A percentile compares a stretch with the other conserved stretches of the same genome.
Evolutionary conservation across 1,140 invertebrate species (phyloP).

Genomic region (Tribolium madens): DNA sequence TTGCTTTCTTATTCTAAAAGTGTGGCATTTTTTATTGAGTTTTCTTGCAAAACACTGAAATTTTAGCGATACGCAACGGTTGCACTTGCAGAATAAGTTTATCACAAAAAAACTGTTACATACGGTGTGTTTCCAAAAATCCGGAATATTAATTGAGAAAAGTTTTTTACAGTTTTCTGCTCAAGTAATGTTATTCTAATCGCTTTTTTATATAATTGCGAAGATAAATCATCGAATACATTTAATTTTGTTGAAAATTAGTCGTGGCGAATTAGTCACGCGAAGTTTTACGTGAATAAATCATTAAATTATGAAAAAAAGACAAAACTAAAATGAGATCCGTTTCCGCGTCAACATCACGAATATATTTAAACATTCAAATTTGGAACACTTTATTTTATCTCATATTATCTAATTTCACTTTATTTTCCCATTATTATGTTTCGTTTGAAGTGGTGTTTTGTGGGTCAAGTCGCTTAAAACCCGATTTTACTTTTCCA

Average conservation of each 20-base stretch:
- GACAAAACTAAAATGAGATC: neutral
- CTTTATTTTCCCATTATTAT: neutral
- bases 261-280: conserved; percentile 13
- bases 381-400: neutral
- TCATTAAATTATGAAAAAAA: neutral
- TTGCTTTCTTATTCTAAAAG: no score
- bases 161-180: no score
- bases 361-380: neutral
- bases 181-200: neutral
- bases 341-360: neutral
- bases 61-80: no score
- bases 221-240: conserved; percentile 24
- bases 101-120: no score
- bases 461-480: neutral
- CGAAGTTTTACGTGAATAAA: conserved; percentile 11
- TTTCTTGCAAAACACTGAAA: no score
- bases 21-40: no score
- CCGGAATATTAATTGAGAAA: no score
- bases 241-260: conserved; percentile 31
- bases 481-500: neutral
- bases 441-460: neutral
- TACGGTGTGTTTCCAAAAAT: no score
- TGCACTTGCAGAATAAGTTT: no score
- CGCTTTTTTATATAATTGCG: conserved; percentile 1
- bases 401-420: neutral